phyloP scores from a whole-genome alignment of 2,888 invertebrate genomes.

The Parochlus steinenii region DNA sequence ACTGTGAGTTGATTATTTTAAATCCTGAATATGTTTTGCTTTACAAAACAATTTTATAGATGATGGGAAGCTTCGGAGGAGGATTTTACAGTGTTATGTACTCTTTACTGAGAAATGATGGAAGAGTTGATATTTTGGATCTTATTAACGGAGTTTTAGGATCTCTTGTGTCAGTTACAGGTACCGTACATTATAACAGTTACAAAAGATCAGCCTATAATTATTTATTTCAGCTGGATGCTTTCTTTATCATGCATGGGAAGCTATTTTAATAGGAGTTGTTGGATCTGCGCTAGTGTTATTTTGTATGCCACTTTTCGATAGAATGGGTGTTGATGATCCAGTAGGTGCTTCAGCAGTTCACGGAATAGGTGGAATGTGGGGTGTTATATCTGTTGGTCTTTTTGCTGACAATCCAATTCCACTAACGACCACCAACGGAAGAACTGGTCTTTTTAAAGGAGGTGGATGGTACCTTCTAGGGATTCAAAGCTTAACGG shows the following conservation, averaged over 20 bases:
- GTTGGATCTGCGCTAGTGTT: constrained; percentile 63
- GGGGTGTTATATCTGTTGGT: constrained; percentile 72
- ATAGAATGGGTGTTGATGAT: constrained; percentile 65
- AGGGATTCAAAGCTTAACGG: constrained; percentile 63
- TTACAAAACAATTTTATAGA: no score
- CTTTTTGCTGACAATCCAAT: constrained; percentile 74
- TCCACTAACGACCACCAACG: constrained; percentile 63
- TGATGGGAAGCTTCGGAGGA: no score
- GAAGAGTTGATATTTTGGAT: constrained; percentile 64
- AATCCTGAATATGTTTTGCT: no score
- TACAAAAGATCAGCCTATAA: not conserved
- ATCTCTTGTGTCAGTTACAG: constrained; percentile 75
- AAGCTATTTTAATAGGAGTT: constrained; percentile 63
- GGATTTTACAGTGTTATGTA: constrained; percentile 29
- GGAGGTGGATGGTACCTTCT: constrained; percentile 80
- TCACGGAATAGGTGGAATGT: constrained; percentile 62
- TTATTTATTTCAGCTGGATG: constrained; percentile 47
- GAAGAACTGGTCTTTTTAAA: constrained; percentile 56
- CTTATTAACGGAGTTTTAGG: constrained; percentile 80
- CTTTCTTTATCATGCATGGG: constrained; percentile 74
- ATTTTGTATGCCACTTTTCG: constrained; percentile 54
- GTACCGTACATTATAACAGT: constrained; percentile 34
- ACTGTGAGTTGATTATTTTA: constrained; percentile 86
- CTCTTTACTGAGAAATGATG: constrained; percentile 48
- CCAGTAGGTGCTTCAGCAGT: constrained; percentile 75